phyloP scores from a whole-genome alignment of 2,113 vertebrate genomes.

The Neolamprologus fasciatus region DNA sequence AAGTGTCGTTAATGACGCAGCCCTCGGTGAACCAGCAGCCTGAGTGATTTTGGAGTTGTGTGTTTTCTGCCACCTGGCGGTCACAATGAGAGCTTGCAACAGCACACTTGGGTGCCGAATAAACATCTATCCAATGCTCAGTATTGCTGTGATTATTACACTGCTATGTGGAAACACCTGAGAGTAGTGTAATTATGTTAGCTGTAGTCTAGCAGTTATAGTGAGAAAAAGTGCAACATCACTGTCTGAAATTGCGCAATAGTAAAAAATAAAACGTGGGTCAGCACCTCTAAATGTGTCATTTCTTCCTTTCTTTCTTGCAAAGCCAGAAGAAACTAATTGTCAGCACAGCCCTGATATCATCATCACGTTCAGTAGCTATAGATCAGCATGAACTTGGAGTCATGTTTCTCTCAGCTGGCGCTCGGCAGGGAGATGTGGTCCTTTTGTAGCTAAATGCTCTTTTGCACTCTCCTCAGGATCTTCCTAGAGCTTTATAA shows the following conservation, averaged over 20 bases:
- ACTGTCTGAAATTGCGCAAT: neutral
- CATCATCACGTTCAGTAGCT: neutral
- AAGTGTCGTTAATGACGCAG: neutral
- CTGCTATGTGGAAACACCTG: neutral
- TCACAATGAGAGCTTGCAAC: neutral
- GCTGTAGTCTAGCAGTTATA: neutral
- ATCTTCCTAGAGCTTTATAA: neutral
- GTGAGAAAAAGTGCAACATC: neutral
- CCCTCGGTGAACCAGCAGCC: neutral
- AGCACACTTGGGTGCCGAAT: neutral
- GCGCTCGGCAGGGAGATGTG: fast-evolving
- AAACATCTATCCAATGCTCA: neutral
- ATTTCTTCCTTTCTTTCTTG: neutral
- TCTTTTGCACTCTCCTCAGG: neutral
- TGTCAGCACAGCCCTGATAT: neutral
- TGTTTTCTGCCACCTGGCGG: neutral
- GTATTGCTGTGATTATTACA: neutral
- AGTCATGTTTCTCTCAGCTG: neutral
- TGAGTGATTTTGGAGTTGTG: neutral
- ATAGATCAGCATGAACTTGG: neutral
- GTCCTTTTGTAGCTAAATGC: neutral
- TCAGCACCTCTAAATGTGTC: neutral
- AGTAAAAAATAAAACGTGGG: neutral
- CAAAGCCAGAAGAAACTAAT: fast-evolving
- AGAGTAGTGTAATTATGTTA: neutral